Evolutionary conservation across 2,113 vertebrate species (phyloP), one percentile per base, ranked within the genome.

Genomic region (Pelmatolapia mariae): DNA sequence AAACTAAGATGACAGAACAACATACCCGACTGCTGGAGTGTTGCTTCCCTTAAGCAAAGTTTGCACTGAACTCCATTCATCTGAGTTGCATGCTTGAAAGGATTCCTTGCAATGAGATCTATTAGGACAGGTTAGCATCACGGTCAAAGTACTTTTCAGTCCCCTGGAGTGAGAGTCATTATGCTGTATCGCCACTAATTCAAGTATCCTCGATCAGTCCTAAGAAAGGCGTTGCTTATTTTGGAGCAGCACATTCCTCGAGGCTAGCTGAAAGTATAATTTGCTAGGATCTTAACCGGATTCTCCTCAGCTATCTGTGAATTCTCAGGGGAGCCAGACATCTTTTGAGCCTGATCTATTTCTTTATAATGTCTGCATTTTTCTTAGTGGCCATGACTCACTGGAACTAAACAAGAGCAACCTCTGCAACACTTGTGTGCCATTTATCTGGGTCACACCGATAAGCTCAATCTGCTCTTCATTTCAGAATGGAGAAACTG

Each of bases 51-150:
- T 43, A 54, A 93, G 92, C 88, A 87, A 93, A 90, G 82, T 93
- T 94, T 91, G 86, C 88, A 83, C 80, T 85, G 43, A 92, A 73
- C 87, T 85, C 52, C 36, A 82, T 87, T 91, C 54, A 86, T 90
- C 86, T 89, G 71, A 24, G 84, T 52, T 80, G 52, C 83, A 81
- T 43, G 91, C 89, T 91, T 43, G 13, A 86, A 80, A 50, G 81
- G 82, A 5, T 43, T 83, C 53, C n/a, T 82, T 43, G 59, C 85
- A 57, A 79, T 11, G 15, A 54, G 56, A 92, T 91, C 91, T 86
- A 94, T 95, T 93, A 91, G 61, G 89, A 89, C 90, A 95, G 82
- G 88, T 94, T 94, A 92, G 89, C 90, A 87, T 94, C 91, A 91
- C 18, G 91, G 87, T 91, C 81, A 79, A 78, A 87, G 81, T 81